phyloP scores from a whole-genome alignment of 92 coral and sea anemone genomes.

The Chrysogorgia sp. region DNA sequence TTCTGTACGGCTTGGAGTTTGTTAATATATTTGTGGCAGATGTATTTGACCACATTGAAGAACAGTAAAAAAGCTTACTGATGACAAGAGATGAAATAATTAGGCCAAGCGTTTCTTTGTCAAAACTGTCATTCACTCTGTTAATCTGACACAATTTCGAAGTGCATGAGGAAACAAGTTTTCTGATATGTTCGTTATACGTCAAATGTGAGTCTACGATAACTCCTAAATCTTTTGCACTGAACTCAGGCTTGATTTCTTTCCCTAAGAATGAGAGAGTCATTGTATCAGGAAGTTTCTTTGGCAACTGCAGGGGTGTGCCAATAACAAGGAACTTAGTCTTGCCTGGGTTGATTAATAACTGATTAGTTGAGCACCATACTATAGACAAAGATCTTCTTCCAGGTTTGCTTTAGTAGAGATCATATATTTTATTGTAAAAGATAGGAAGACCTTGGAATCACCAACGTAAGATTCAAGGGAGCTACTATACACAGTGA shows the following conservation, averaged over 20 bases:
- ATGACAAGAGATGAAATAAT: constrained; percentile 33
- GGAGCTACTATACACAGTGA: background rate
- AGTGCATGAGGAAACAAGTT: no score
- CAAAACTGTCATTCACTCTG: no score
- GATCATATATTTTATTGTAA: background rate
- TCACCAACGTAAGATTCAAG: constrained; percentile 26
- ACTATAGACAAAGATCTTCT: constrained; percentile 6
- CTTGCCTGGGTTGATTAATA: constrained; percentile 10
- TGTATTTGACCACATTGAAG: constrained; percentile 37
- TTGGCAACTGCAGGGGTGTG: constrained; percentile 18
- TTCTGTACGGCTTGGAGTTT: constrained; percentile 43
- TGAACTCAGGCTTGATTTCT: background rate
- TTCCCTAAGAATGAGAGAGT: constrained; percentile 18
- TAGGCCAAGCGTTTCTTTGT: background rate
- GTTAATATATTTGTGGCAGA: constrained; percentile 6
- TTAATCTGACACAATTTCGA: no score
- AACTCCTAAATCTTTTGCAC: constrained; percentile 10
- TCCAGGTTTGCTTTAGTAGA: constrained; percentile 10
- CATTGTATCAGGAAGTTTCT: constrained; percentile 7
- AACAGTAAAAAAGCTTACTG: constrained; percentile 39
- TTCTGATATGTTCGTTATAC: no score
- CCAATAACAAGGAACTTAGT: background rate
- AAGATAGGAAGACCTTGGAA: constrained; percentile 31
- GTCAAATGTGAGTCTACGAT: background rate
- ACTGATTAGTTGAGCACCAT: constrained; percentile 34